These are phyloP conservation scores for Harmothoe impar DNA, from an alignment of 2,888 invertebrate species.

Conservation along the genomic window DNA sequence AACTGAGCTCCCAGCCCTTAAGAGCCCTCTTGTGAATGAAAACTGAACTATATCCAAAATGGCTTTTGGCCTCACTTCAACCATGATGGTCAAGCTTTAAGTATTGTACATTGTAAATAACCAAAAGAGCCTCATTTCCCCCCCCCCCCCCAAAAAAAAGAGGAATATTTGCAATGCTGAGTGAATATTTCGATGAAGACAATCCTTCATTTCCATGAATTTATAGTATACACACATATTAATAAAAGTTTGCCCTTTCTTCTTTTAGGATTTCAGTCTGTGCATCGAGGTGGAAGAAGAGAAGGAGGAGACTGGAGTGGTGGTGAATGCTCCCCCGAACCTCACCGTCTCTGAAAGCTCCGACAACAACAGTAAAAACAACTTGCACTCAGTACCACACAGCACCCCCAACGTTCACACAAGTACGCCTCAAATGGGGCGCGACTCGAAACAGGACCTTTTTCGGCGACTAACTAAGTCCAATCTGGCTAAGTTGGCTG, in stretches of 20 bases:
- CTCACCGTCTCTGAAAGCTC: constrained; percentile 2
- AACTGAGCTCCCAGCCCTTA: too few relatives aligned
- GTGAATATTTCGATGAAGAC: too few relatives aligned
- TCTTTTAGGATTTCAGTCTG: constrained; percentile 44
- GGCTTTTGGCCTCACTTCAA: too few relatives aligned
- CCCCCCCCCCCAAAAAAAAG: too few relatives aligned
- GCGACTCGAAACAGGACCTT: neutral
- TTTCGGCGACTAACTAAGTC: constrained; percentile 20
- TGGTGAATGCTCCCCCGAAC: neutral
- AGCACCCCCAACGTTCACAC: constrained; percentile 29
- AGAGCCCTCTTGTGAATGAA: too few relatives aligned
- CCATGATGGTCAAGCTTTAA: too few relatives aligned
- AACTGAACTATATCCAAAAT: too few relatives aligned
- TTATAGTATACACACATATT: too few relatives aligned
- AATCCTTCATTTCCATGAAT: too few relatives aligned
- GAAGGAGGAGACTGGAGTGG: neutral
- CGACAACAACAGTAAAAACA: neutral
- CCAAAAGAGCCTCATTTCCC: too few relatives aligned
- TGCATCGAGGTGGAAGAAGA: constrained; percentile 46
- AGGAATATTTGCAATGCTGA: too few relatives aligned
- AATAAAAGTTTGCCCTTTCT: neutral
- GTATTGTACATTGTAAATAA: too few relatives aligned
- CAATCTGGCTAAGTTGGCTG: constrained; percentile 22
- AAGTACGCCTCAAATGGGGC: constrained; percentile 36
- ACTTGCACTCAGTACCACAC: neutral